A percentile compares a stretch with the other conserved stretches of the same genome.
These are phyloP conservation scores for Drosophila prolongata DNA, from an alignment of 2,888 invertebrate genomes.

Conservation along the genomic window DNA sequence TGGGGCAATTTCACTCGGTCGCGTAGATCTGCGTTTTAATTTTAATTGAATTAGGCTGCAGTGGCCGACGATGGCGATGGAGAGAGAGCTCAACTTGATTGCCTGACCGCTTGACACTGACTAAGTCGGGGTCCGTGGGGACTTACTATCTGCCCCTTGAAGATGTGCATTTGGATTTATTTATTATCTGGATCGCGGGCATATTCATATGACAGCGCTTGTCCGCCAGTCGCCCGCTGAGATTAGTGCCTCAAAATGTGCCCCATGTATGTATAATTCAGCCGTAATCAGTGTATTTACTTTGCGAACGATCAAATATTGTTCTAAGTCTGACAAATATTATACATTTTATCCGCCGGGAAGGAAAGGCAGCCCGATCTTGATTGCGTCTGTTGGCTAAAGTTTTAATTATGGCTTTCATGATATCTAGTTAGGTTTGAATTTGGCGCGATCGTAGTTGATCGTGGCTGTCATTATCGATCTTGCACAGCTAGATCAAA, in stretches of 20 bases:
- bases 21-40: slow-evolving; percentile 71
- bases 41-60: slow-evolving; percentile 79
- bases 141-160: slow-evolving; percentile 38
- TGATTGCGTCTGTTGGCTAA: slow-evolving; percentile 6
- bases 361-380: slow-evolving; percentile 6
- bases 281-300: slow-evolving; percentile 40
- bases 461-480: neutral
- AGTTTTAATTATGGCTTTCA: neutral
- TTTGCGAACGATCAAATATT: slow-evolving; percentile 46
- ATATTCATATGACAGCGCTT: slow-evolving; percentile 17
- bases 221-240: slow-evolving; percentile 37
- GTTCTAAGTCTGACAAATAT: neutral
- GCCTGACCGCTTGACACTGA: slow-evolving; percentile 65
- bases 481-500: neutral
- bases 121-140: slow-evolving; percentile 30
- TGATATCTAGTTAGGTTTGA: slow-evolving; percentile 4
- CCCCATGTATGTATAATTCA: slow-evolving; percentile 35
- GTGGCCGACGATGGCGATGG: slow-evolving; percentile 23
- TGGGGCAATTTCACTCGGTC: slow-evolving; percentile 69
- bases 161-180: slow-evolving; percentile 69
- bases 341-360: neutral
- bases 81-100: slow-evolving; percentile 42
- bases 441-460: neutral
- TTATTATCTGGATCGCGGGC: slow-evolving; percentile 50
- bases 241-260: slow-evolving; percentile 58